Evolutionary conservation across 1,140 invertebrate species (phyloP), one percentile per base, ranked within the genome.

Genomic region (Drosophila truncata): DNA sequence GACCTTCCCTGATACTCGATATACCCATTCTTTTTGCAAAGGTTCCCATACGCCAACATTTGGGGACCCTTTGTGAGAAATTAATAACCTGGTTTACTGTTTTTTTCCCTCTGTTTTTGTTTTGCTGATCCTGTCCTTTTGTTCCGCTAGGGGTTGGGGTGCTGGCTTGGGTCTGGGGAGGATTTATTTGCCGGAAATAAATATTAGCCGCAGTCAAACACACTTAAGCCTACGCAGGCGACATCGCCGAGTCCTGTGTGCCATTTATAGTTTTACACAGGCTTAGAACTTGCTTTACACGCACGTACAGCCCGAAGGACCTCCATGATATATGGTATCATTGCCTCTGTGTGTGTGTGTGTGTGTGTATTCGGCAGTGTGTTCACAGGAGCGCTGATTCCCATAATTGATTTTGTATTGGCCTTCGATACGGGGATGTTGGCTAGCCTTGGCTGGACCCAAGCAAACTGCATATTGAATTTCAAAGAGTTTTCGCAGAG

Each of bases 181-280:
- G 88, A 91, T 91, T 91, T 91, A 91, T 91, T 91, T 91, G 83
- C 88, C 88, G 84, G 88, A 88, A 91, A 91, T 91, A 91, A 88
- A 91, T 91, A 91, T 91, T 91, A 91, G 88, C 88, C 85, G 82
- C 86, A 90, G 85, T 90, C 85, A 90, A 90, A 90, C 86, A 90
- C 86, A 90, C 86, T 91, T 90, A 90, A 90, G 85, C 85, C 85
- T 81, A 81, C 66, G 75, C 62, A 64, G 63, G 63, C 67, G 70
- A 73, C 74, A 76, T 41, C 50, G 41, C 29, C 31, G 61, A 47
- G 61, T 63, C 57, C 66, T 79, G 59, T 55, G 77, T 54, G 77
- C 66, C 85, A 90, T 90, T 90, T 90, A 85, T 90, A 90, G 85
- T 90, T 90, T 90, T 85, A 90, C 86, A 91, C 82, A 79, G 86